Percentiles rank a stretch among this genome's conserved stretches.
These are phyloP conservation scores for Scaeva pyrastri DNA, from an alignment of 2,888 invertebrate species.

Conservation along the genomic window DNA sequence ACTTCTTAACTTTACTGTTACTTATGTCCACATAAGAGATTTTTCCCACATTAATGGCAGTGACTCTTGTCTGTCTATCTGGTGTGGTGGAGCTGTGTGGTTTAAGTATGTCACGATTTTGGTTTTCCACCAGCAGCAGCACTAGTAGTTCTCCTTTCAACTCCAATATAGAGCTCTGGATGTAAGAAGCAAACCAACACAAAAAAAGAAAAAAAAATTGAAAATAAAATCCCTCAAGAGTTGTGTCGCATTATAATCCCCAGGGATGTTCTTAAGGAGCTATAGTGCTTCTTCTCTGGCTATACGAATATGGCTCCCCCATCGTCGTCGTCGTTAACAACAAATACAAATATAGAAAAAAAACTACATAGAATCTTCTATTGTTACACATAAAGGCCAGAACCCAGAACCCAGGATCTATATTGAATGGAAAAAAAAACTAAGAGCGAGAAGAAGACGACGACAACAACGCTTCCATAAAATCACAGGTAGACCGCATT, in stretches of 20 bases:
- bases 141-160: slow-evolving; percentile 45
- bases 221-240: slow-evolving; percentile 67
- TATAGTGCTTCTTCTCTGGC: slow-evolving; percentile 6
- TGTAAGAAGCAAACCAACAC: neutral
- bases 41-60: slow-evolving; percentile 70
- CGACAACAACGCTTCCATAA: slow-evolving; percentile 59
- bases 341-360: slow-evolving; percentile 24
- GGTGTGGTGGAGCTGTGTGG: slow-evolving; percentile 30
- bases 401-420: slow-evolving; percentile 66
- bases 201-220: slow-evolving; percentile 20
- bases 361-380: slow-evolving; percentile 48
- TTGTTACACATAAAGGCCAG: slow-evolving; percentile 73
- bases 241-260: slow-evolving; percentile 71
- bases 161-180: slow-evolving; percentile 50
- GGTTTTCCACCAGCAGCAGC: slow-evolving; percentile 24
- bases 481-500: slow-evolving; percentile 75
- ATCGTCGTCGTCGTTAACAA: slow-evolving; percentile 28
- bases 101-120: slow-evolving; percentile 74
- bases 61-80: slow-evolving; percentile 32
- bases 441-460: slow-evolving; percentile 40
- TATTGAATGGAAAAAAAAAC: slow-evolving; percentile 65
- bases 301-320: slow-evolving; percentile 26
- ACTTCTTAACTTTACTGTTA: slow-evolving; percentile 33
- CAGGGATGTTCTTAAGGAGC: slow-evolving; percentile 69
- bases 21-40: slow-evolving; percentile 28